A percentile compares a stretch with the other conserved stretches of the same genome.
Evolutionary conservation across 2,797 vertebrate genomes (phyloP).

Genomic region (Catostomus latipinnis): DNA sequence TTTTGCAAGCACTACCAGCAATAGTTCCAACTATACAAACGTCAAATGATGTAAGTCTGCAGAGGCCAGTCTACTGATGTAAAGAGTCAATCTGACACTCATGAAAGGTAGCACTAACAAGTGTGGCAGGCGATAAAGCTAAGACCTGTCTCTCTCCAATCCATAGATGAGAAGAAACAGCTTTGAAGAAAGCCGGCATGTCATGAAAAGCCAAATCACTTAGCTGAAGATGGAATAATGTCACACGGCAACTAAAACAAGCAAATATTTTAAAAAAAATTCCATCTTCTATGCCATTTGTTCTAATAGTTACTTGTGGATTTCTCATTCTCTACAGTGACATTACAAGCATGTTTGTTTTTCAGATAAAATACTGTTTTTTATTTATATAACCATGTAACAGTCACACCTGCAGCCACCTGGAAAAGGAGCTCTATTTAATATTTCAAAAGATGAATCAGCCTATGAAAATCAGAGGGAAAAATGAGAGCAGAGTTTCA

Average conservation of each 20-base stretch:
- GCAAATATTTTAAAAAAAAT: constrained; percentile 30
- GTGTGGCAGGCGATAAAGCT: constrained; percentile 72
- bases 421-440: constrained; percentile 50
- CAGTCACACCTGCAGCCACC: constrained; percentile 50
- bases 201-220: constrained; percentile 74
- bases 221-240: constrained; percentile 58
- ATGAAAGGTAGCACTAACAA: constrained; percentile 75
- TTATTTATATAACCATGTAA: constrained; percentile 45
- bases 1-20: constrained; percentile 21
- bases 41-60: constrained; percentile 25
- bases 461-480: constrained; percentile 55
- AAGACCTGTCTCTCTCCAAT: constrained; percentile 66
- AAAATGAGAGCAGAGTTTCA: constrained; percentile 69
- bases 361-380: constrained; percentile 37
- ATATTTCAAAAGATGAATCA: constrained; percentile 54
- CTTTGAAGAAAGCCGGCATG: constrained; percentile 69
- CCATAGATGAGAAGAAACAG: constrained; percentile 65
- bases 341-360: constrained; percentile 61
- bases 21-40: constrained; percentile 36
- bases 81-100: constrained; percentile 75
- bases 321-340: neutral
- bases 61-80: constrained; percentile 59
- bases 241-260: constrained; percentile 50
- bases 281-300: neutral
- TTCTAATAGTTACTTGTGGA: constrained; percentile 2